Conservation (phyloP, 2,113 vertebrate genomes). For the Mobula birostris region DNA sequence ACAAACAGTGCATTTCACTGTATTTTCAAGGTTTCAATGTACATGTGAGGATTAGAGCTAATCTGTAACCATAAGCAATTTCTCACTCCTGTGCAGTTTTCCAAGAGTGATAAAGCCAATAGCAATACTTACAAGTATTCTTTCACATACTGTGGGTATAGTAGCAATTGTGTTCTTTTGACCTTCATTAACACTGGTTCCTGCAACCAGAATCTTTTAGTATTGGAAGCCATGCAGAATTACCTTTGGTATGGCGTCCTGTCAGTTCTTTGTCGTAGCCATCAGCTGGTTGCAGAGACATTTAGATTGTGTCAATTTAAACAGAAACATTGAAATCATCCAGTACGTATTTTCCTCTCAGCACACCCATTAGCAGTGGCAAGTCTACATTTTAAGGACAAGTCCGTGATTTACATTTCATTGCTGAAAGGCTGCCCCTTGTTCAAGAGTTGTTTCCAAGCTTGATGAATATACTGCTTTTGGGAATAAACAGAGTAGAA, state of each 20-base stretch:
- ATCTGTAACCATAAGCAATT: no score
- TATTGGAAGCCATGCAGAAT: neutral
- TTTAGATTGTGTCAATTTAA: constrained; percentile 55
- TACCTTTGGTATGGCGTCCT: neutral
- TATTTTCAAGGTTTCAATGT: no score
- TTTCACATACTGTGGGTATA: neutral
- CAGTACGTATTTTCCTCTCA: constrained; percentile 53
- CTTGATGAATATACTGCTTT: constrained; percentile 62
- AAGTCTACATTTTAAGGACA: constrained; percentile 60
- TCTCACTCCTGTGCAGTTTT: neutral
- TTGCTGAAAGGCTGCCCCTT: constrained; percentile 57
- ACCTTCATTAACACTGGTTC: neutral
- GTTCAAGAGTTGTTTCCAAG: constrained; percentile 60
- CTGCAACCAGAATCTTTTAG: neutral
- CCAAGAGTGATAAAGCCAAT: neutral
- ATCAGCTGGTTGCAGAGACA: constrained; percentile 48
- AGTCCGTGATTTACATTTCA: constrained; percentile 67
- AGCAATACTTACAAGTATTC: neutral
- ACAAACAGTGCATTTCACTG: no score
- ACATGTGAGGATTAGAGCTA: no score
- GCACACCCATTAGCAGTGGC: constrained; percentile 62
- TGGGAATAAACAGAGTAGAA: constrained; percentile 62
- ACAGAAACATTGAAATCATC: constrained; percentile 56
- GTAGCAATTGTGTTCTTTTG: neutral
- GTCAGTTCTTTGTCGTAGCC: neutral